Conservation (phyloP, 2,113 vertebrate genomes). For the Nannospalax galili region DNA sequence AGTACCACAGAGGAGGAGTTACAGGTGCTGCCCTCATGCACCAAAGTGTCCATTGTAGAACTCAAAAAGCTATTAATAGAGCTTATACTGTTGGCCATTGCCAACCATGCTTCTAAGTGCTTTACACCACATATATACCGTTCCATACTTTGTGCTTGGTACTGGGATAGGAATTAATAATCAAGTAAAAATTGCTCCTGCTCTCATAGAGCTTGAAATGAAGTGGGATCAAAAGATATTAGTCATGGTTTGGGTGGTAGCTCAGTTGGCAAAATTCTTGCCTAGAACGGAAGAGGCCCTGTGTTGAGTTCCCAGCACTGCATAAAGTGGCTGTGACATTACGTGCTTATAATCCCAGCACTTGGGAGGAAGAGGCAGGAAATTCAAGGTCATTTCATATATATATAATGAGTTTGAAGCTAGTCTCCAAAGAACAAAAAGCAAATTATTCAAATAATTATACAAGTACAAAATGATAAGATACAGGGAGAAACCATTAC, state of each 20-base stretch:
- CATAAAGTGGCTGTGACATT: background rate
- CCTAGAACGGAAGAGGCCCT: background rate
- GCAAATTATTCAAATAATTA: background rate
- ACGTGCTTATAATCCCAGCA: background rate
- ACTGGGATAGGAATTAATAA: background rate
- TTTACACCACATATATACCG: too few relatives aligned
- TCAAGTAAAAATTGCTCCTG: background rate
- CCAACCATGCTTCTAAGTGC: too few relatives aligned
- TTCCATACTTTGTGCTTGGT: too few relatives aligned
- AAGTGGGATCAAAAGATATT: background rate
- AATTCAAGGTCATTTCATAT: background rate
- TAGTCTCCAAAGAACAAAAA: background rate
- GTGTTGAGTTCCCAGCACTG: background rate
- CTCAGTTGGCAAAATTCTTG: background rate
- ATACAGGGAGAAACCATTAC: background rate
- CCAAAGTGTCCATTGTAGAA: too few relatives aligned
- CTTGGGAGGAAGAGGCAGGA: background rate
- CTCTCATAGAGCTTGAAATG: background rate
- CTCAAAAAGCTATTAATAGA: too few relatives aligned
- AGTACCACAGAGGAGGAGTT: background rate
- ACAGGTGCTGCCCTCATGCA: too few relatives aligned
- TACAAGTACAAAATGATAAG: background rate
- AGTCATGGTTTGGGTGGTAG: background rate
- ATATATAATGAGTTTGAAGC: background rate
- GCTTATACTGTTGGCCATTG: too few relatives aligned